Percentiles rank a stretch among this genome's conserved stretches.
phyloP scores from a whole-genome alignment of 2,797 vertebrate genomes.

The Melopsittacus undulatus region DNA sequence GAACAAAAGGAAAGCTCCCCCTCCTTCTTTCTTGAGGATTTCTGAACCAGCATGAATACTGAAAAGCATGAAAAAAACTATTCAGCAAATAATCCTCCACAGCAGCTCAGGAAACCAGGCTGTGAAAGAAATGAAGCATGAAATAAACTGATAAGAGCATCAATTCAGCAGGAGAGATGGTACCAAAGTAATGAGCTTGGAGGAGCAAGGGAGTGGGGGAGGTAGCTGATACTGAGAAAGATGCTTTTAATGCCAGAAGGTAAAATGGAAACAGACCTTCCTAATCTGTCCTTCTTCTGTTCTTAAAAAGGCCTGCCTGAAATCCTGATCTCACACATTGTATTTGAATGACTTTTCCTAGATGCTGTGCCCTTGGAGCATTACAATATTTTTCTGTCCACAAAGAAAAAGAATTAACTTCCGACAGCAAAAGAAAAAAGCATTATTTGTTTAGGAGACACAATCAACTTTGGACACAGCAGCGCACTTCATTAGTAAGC shows the following conservation, averaged over 20 bases:
- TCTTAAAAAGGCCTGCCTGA: slow-evolving; percentile 1
- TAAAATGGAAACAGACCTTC: slow-evolving; percentile 45
- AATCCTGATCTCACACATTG: neutral
- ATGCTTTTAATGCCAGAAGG: slow-evolving; percentile 29
- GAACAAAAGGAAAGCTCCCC: slow-evolving; percentile 23
- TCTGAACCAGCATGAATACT: slow-evolving; percentile 27
- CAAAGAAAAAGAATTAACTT: slow-evolving; percentile 50
- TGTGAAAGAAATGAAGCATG: slow-evolving; percentile 70
- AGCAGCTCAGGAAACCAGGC: slow-evolving; percentile 58
- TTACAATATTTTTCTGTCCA: slow-evolving; percentile 29
- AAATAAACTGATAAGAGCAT: slow-evolving; percentile 68
- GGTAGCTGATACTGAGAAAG: slow-evolving; percentile 37
- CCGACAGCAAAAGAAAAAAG: slow-evolving; percentile 58
- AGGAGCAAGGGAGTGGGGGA: neutral
- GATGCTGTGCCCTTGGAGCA: neutral
- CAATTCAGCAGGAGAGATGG: slow-evolving; percentile 40
- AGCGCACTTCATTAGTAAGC: slow-evolving; percentile 26
- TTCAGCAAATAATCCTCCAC: slow-evolving; percentile 47
- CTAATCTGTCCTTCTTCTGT: slow-evolving; percentile 4
- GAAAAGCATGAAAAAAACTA: slow-evolving; percentile 47
- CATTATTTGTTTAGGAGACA: slow-evolving; percentile 74
- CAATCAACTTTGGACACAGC: slow-evolving; percentile 45
- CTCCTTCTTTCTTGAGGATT: neutral
- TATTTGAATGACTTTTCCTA: slow-evolving; percentile 3
- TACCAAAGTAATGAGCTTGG: slow-evolving; percentile 27